Evolutionary conservation across 2,797 vertebrate species (phyloP).

Genomic region (Periophthalmus magnuspinnatus): DNA sequence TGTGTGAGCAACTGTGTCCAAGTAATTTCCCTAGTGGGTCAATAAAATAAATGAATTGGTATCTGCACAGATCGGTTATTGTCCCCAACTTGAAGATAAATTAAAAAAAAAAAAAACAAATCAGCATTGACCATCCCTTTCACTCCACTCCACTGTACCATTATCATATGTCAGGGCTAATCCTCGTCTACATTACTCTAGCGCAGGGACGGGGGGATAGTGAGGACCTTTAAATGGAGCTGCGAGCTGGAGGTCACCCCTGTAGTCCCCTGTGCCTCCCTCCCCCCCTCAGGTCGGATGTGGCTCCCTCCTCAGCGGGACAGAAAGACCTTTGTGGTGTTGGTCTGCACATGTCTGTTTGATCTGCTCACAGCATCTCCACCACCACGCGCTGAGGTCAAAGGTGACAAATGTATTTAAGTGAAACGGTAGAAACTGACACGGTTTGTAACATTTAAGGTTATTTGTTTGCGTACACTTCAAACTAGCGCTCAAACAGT

Average conservation of each 20-base stretch:
- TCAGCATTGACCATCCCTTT: background rate
- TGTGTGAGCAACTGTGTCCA: no score
- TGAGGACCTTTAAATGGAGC: constrained; percentile 43
- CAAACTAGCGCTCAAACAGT: no score
- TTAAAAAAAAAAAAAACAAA: background rate
- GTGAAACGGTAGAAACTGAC: background rate
- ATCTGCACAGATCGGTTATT: background rate
- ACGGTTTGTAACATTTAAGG: background rate
- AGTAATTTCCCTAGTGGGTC: no score
- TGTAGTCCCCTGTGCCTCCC: background rate
- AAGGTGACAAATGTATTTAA: background rate
- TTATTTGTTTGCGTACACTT: background rate
- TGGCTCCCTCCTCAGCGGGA: constrained; percentile 41
- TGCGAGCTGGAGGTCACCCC: constrained; percentile 28
- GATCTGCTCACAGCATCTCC: constrained; percentile 15
- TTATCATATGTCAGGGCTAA: constrained; percentile 33
- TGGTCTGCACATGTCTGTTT: constrained; percentile 31
- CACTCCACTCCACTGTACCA: background rate
- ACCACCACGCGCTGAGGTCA: constrained; percentile 1
- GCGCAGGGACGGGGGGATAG: constrained; percentile 33
- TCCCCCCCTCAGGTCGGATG: constrained; percentile 40
- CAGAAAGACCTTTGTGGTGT: constrained; percentile 47
- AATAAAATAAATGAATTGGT: no score
- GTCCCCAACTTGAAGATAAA: background rate
- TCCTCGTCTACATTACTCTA: constrained; percentile 30